phyloP scores from a whole-genome alignment of 2,113 vertebrate species.

The Podilymbus podiceps region DNA sequence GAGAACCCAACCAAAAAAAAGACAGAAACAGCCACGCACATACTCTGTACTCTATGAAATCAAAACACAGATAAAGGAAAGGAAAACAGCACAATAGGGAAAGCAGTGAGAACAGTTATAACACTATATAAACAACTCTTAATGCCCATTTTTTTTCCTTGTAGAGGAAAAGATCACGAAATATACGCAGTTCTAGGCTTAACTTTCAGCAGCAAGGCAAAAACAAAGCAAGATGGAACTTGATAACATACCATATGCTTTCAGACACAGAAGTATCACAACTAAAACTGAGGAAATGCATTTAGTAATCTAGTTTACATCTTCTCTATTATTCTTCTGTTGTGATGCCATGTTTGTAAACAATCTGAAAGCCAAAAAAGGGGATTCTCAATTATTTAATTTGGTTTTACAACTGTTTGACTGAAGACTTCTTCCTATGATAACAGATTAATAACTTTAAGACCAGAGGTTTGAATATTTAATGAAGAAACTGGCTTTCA shows the following conservation, averaged over 20 bases:
- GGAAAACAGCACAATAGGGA: background rate
- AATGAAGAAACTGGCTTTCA: background rate
- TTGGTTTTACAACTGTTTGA: background rate
- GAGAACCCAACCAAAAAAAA: background rate
- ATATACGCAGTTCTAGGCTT: constrained; percentile 3
- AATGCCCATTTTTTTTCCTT: background rate
- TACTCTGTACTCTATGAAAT: background rate
- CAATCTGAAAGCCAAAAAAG: background rate
- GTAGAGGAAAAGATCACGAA: background rate
- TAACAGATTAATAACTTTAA: background rate
- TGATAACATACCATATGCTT: constrained; percentile 11
- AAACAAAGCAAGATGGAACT: constrained; percentile 31
- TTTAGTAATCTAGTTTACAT: background rate
- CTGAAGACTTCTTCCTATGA: background rate
- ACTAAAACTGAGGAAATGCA: background rate
- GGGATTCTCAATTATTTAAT: background rate
- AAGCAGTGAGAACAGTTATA: background rate
- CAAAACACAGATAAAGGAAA: background rate
- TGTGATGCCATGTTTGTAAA: background rate
- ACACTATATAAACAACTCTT: background rate
- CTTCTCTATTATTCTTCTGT: background rate
- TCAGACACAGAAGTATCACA: background rate
- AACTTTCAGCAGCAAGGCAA: background rate
- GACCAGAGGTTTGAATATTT: background rate
- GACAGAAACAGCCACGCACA: background rate